Evolutionary conservation across 2,797 vertebrate species (phyloP), one percentile per base, ranked within the genome.

Genomic region (Taeniopygia guttata): DNA sequence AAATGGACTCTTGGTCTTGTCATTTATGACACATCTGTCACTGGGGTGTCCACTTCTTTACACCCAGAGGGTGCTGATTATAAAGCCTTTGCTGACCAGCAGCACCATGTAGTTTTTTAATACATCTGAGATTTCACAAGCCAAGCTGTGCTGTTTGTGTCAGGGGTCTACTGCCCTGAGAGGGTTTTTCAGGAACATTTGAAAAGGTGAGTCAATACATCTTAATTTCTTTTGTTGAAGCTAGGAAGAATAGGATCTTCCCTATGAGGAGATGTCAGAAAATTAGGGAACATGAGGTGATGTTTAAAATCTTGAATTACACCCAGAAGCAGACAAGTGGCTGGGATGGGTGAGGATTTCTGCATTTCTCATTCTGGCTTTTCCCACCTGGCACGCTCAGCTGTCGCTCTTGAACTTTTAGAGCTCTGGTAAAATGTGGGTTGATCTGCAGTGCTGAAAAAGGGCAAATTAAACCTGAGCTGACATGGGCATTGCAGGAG

Each of bases 61-160:
- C 23, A 29, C n/a, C 34, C 38, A 20, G 54, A 54, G 49, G 32
- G 21, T 23, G 46, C n/a, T 82, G 51, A 20, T 34, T 26, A 5
- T 34, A 18, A 77, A 59, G 23, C 26, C 32, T 83, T 30, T 81
- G 54, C 73, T 58, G 49, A 48, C 21, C 49, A 72, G 62, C 1
- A 2, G 23, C 29, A 77, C 52, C 0, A 0, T 22, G 38, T 17
- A 1, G 21, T 11, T 74, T 60, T 59, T 45, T 12, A 14, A 18
- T 38, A 11, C 0, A 3, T 22, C 14, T 78, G 70, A 60, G 70
- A 56, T 60, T 48, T 43, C 43, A 6, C 17, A 15, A 59, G 62
- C 26, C 42, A 36, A 36, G 48, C n/a, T 62, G 30, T 51, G 46
- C 66, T 69, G 1, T 48, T 80, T 43, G 27, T 56, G 29, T 26